Base-by-base conservation (phyloP, 2,888 invertebrate species). In the Incurvaria masculella region DNA sequence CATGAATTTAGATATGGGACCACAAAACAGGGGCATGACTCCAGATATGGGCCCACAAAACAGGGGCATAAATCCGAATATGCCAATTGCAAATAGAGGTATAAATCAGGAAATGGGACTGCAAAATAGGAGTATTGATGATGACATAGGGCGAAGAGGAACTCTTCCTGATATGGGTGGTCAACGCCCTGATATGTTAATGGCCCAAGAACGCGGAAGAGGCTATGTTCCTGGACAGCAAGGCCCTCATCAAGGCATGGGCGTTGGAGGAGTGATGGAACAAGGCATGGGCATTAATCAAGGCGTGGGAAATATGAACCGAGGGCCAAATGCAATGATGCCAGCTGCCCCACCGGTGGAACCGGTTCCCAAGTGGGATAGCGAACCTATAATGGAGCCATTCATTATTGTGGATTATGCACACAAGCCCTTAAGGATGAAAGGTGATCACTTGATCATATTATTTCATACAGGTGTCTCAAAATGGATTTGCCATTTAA, bases 321-420 rank as follows among this genome's bases (percentile, higher is more conserved):
- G 23, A 10, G 23, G 23, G 10, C 23, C 23, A 23, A 23, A 6
- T 23, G 11, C 33, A 11, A 33, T 33, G 33, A 33, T 33, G 14
- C 33, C 8, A 14, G 33, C 3, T 33, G 11, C 33, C 14, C 14
- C 14, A 33, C 11, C 8, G 33, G 6, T n/a, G 3, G 33, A 8
- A 4, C 8, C 4, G 33, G 6, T 55, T 51, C 62, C 59, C 2
- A 60, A 67, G 52, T 74, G 76, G 68, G 59, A 66, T 45, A 70
- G 79, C 50, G 80, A 80, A 54, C 78, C 78, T 51, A 66, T 83
- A 57, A 71, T 78, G 53, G 60, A 33, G 33, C 81, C 87, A 53
- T 75, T 81, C 39, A 78, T 83, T 59, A 82, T 88, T 53, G 82
- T 87, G 57, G 87, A 88, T 69, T 88, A 88, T 72, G 84, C 85